Percentiles rank a stretch among this genome's conserved stretches.
Conservation (phyloP, 2,113 vertebrate genomes). For the Salminus brasiliensis region DNA sequence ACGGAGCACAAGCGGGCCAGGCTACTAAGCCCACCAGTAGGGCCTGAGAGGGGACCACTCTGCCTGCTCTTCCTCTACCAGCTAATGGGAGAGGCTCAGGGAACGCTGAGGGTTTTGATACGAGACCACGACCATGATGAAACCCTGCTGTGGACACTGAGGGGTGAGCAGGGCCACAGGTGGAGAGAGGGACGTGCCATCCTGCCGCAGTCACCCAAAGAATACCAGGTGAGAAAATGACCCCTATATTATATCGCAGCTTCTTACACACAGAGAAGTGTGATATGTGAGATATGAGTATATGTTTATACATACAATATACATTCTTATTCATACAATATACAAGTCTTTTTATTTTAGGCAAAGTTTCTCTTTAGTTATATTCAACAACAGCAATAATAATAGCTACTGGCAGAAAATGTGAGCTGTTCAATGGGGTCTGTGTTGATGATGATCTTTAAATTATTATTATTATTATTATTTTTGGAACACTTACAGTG, state of each 20-base stretch:
- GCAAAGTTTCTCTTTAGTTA: too few relatives aligned
- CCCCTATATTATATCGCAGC: not conserved
- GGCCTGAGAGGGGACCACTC: constrained; percentile 82
- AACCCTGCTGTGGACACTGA: constrained; percentile 87
- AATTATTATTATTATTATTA: too few relatives aligned
- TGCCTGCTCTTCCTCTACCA: constrained; percentile 94
- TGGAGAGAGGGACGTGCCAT: constrained; percentile 94
- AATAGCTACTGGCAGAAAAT: too few relatives aligned
- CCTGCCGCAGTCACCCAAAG: constrained; percentile 88
- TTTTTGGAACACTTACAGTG: too few relatives aligned
- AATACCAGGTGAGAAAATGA: constrained; percentile 82
- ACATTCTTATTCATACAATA: too few relatives aligned
- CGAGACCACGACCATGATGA: constrained; percentile 86
- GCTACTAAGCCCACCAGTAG: constrained; percentile 87
- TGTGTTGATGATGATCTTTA: too few relatives aligned
- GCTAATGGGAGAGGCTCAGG: constrained; percentile 82
- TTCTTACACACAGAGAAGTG: not conserved
- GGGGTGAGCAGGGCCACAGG: constrained; percentile 87
- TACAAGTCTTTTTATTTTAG: too few relatives aligned
- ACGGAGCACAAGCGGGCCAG: constrained; percentile 83
- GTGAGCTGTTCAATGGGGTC: too few relatives aligned
- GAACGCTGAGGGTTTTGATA: constrained; percentile 84
- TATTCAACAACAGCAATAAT: too few relatives aligned
- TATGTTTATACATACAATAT: too few relatives aligned
- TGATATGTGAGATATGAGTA: too few relatives aligned